Base-by-base conservation (phyloP, 2,113 vertebrate genomes). In the Indicator maculatus region DNA sequence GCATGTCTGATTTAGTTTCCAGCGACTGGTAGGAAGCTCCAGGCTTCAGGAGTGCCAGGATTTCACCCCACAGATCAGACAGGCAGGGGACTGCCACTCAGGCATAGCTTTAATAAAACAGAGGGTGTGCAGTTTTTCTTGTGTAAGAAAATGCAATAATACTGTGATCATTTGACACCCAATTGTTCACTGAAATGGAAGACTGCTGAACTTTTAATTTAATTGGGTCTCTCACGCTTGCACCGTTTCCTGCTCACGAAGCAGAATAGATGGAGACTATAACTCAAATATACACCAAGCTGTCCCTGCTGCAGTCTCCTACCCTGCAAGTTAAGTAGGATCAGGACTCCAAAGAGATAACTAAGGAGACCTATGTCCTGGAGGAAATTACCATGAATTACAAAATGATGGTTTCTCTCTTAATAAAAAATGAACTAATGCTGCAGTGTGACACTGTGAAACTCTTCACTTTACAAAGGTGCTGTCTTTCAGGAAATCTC, bases 331-430 rank as follows among this genome's bases (percentile, higher is more conserved):
- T 93, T 93, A 93, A 93, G 88, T 64, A 76, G 89, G 91, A 88
- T 91, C 83, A 69, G 63, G 69, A 86, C 90, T 91, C 83, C 74
- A 69, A 93, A 91, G 95, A 94, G 94, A 91, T 53, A 89, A 88
- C 89, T 88, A 80, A 93, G 72, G 88, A 81, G 88, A 93, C 93
- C 91, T 91, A 33, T 94, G 93, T 94, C 89, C 91, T 95, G 76
- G 73, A 94, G 93, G 88, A 96, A 93, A 95, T 95, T 85, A 81
- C 79, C 15, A 15, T 93, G 94, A 94, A 93, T 95, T 90, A 90
- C 50, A 91, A 88, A 90, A 71, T 94, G 63, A 90, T 95, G 83
- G 79, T 90, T 93, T 93, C 92, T 88, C 93, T 83, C 92, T 91
- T 91, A 81, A 88, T 95, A 86, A 95, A 88, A 89, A 94, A 83